Conservation (phyloP, 1,140 invertebrate genomes). For the Periplaneta americana region DNA sequence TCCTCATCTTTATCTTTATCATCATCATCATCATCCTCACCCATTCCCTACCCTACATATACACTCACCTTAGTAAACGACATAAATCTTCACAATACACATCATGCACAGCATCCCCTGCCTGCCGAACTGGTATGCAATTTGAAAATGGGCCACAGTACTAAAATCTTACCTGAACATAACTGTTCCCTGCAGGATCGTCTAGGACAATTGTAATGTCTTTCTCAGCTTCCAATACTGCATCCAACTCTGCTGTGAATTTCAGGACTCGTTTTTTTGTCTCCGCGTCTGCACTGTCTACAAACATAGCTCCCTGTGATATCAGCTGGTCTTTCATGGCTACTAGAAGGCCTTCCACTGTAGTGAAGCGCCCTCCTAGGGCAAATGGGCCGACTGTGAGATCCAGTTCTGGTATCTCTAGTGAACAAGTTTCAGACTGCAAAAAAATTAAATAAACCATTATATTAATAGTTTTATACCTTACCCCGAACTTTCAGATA, state of each 20-base stretch:
- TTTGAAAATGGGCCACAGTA: no score
- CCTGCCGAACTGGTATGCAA: no score
- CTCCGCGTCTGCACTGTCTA: conserved; percentile 61
- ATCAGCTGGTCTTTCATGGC: conserved; percentile 64
- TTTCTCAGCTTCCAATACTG: conserved; percentile 59
- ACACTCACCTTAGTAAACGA: no score
- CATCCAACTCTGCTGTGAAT: conserved; percentile 65
- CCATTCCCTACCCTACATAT: no score
- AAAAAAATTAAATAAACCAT: conserved; percentile 9
- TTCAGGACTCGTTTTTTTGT: conserved; percentile 47
- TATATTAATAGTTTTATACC: no score
- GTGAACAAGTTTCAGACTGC: conserved; percentile 88
- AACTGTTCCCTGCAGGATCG: conserved; percentile 97
- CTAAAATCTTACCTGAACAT: conserved; percentile 76
- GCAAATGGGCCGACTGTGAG: conserved; percentile 77
- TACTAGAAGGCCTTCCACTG: conserved; percentile 78
- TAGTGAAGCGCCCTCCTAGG: conserved; percentile 92
- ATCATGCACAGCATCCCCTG: no score
- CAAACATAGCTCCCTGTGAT: conserved; percentile 60
- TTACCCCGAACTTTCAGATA: no score
- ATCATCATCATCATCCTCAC: no score
- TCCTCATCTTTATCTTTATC: no score
- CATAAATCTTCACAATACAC: no score
- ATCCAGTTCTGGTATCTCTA: conserved; percentile 88
- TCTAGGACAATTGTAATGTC: conserved; percentile 77